Evolutionary conservation across 2,888 invertebrate genomes (phyloP).

Genomic region (Mesorhabditis spiculigera): DNA sequence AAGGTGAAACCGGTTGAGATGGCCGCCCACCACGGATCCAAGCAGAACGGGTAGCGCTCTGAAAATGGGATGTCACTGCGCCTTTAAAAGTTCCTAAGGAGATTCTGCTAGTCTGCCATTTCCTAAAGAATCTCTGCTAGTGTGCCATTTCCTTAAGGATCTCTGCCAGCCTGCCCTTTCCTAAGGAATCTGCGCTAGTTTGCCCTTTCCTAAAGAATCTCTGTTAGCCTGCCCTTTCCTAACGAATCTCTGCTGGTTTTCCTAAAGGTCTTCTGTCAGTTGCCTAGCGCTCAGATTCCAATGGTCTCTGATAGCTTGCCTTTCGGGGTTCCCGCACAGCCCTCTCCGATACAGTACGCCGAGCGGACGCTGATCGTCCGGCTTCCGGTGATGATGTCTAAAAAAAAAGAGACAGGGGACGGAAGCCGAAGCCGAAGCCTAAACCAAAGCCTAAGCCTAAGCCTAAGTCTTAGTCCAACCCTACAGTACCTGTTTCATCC

Average conservation of each 20-base stretch:
- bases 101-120: not conserved
- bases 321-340: conserved; percentile 11
- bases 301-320: not conserved
- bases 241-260: not conserved
- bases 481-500: conserved; percentile 8
- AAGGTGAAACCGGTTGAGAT: not conserved
- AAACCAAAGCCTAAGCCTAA: not conserved
- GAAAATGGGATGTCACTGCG: not conserved
- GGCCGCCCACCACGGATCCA: conserved; percentile 3
- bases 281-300: too few relatives aligned
- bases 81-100: not conserved
- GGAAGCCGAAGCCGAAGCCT: not conserved
- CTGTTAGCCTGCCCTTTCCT: not conserved
- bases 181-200: too few relatives aligned
- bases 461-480: not conserved
- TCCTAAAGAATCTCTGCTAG: not conserved
- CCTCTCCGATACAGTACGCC: conserved; percentile 27
- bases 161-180: not conserved
- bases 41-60: conserved; percentile 1
- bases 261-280: not conserved
- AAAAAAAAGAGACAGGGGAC: conserved; percentile 15
- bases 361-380: conserved; percentile 19
- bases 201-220: not conserved
- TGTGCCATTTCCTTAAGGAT: not conserved
- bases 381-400: not conserved